Evolutionary conservation across 1,140 invertebrate genomes (phyloP).

Genomic region (Protaetia brevitarsis): DNA sequence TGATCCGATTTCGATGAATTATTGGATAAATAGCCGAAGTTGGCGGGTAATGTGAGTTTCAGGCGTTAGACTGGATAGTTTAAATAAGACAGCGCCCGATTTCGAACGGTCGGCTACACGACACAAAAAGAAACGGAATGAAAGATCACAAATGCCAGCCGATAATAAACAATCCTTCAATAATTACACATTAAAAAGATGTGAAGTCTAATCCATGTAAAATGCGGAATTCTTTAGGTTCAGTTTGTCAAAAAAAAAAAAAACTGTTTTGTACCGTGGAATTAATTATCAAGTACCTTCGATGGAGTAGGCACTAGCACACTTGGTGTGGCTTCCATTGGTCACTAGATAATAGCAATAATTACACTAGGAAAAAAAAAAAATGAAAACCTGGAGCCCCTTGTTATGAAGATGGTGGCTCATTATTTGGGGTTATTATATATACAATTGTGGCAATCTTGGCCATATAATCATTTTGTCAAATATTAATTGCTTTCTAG

Average conservation of each 20-base stretch:
- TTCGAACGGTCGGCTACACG: too few species aligned
- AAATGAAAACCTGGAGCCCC: conserved; percentile 24
- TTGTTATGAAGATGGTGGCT: conserved; percentile 13
- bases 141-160: not conserved
- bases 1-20: not conserved
- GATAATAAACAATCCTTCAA: not conserved
- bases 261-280: too few species aligned
- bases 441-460: conserved; percentile 29
- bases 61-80: not conserved
- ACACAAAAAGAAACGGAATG: too few species aligned
- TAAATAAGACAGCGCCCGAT: too few species aligned
- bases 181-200: not conserved
- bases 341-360: conserved; percentile 34
- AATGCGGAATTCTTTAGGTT: conserved; percentile 17
- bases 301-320: conserved; percentile 3
- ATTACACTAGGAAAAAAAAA: conserved; percentile 20
- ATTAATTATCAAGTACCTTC: too few species aligned
- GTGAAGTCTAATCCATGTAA: not conserved
- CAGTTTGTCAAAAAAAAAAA: not conserved
- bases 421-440: conserved; percentile 25
- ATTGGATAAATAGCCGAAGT: not conserved
- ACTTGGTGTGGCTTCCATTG: too few species aligned
- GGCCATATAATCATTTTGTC: conserved; percentile 40
- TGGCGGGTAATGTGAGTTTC: too few species aligned
- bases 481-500: conserved; percentile 34